These are phyloP conservation scores for Mionectes olivaceus DNA, from an alignment of 2,797 vertebrate genomes.

Conservation along the genomic window DNA sequence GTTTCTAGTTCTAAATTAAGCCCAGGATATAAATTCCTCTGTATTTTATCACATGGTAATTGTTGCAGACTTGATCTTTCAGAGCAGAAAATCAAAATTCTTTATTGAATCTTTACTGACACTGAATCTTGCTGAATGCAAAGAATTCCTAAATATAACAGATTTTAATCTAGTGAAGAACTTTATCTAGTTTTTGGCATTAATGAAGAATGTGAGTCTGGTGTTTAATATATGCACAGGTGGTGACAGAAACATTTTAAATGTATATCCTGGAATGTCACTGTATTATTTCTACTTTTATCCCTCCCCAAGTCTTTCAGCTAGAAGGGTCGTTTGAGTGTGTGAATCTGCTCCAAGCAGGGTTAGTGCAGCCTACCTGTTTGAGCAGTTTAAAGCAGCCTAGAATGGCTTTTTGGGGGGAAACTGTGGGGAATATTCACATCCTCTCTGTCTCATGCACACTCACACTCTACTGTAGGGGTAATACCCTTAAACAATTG, in stretches of 20 bases:
- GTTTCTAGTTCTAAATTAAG: slow-evolving; percentile 29
- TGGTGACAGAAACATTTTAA: background rate
- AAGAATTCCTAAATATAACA: background rate
- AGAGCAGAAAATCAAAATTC: background rate
- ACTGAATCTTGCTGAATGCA: background rate
- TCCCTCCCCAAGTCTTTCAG: background rate
- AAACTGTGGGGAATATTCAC: background rate
- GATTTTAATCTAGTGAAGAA: background rate
- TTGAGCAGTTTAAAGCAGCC: background rate
- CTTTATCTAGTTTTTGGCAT: background rate
- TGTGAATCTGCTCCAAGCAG: background rate
- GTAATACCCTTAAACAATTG: background rate
- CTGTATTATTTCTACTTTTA: background rate
- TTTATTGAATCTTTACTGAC: background rate
- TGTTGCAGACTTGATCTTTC: background rate
- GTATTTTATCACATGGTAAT: slow-evolving; percentile 32
- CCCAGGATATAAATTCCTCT: background rate
- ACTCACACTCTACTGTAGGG: background rate
- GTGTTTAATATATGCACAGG: background rate
- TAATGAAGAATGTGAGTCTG: background rate
- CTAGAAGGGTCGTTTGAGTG: background rate
- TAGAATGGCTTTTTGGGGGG: background rate
- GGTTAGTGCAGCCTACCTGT: background rate
- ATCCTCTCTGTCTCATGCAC: too few relatives aligned
- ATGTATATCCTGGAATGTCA: background rate